Base-by-base conservation (phyloP, 2,888 invertebrate species). In the Fragum sueziense region DNA sequence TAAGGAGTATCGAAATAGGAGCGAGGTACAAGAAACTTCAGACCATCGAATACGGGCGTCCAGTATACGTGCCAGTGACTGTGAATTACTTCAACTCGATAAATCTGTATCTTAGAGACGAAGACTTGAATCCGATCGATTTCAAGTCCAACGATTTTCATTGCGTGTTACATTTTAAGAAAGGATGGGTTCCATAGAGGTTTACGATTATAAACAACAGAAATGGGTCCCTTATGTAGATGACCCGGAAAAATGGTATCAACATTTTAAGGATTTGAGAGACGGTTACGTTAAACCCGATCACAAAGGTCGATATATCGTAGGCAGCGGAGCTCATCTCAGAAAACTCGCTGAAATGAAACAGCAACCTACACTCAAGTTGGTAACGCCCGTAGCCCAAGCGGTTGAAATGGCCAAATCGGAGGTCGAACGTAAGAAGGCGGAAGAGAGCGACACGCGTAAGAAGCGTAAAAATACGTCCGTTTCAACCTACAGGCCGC, bases 111-210 rank as follows among this genome's bases (percentile, higher is more conserved):
- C 17, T 74, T n/a, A 33, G 11, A 54, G 74, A 65, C 41, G 70
- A 69, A 31, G n/a, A 74, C 27, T 33, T 73, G 25, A 59, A 77
- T 17, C 25, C 62, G 20, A 47, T 77, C 6, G n/a, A 67, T 20
- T 77, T 77, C 27, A 25, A 33, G 0, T 14, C 67, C 22, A 72
- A 76, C 59, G 59, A 72, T 33, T 51, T 76, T 51, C 76, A 71
- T 27, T 76, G 76, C n/a, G 68, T 72, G 20, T 57, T 76, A 25
- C 71, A 76, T 54, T 59, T 76, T 1, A 67, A 57, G n/a, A 47
- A 73, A 14, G 47, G 14, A 77, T 77, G 77, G 77, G 77, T 33
- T 77, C 77, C 14, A 69, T 77, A 73, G 52, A 77, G 29, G 77
- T 77, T 11, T 77, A 73, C 52, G 73, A 73, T 54, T 59, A 61